Percentiles rank a stretch among this genome's conserved stretches.
These are phyloP conservation scores for Druon quercuslanigerum DNA, from an alignment of 1,140 invertebrate species.

Conservation along the genomic window DNA sequence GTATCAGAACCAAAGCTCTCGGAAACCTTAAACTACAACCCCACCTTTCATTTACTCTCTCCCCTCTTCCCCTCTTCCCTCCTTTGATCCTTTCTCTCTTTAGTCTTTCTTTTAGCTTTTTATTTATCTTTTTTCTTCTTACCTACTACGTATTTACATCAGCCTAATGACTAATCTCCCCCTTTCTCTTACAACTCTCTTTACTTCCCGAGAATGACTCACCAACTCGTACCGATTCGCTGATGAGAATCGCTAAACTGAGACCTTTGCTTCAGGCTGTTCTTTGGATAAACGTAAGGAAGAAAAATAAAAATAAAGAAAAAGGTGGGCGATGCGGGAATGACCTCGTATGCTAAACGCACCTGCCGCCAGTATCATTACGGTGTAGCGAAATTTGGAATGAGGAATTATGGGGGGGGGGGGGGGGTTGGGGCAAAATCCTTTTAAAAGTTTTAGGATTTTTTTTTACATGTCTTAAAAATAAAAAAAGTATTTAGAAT, in stretches of 20 bases:
- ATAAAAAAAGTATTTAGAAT: no score
- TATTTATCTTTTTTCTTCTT: constrained; percentile 34
- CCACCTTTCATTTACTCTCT: neutral
- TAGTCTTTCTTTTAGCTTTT: constrained; percentile 29
- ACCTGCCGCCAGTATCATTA: no score
- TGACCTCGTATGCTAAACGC: no score
- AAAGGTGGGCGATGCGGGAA: no score
- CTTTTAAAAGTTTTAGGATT: no score
- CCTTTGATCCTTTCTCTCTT: constrained; percentile 28
- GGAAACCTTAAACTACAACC: constrained; percentile 41
- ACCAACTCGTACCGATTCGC: constrained; percentile 34
- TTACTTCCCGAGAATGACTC: constrained; percentile 38
- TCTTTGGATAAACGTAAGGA: no score
- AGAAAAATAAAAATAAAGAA: no score
- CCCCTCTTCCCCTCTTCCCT: neutral
- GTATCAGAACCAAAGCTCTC: constrained; percentile 43
- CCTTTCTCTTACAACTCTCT: neutral
- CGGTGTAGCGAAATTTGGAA: no score
- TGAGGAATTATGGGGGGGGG: no score
- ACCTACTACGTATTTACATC: constrained; percentile 14
- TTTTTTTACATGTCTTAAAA: no score
- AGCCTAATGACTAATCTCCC: constrained; percentile 29
- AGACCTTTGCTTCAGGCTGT: constrained; percentile 5
- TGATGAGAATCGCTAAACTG: constrained; percentile 43
- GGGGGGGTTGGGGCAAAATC: no score